These are phyloP conservation scores for Urosaurus nigricauda DNA, from an alignment of 2,797 vertebrate genomes.

Conservation along the genomic window DNA sequence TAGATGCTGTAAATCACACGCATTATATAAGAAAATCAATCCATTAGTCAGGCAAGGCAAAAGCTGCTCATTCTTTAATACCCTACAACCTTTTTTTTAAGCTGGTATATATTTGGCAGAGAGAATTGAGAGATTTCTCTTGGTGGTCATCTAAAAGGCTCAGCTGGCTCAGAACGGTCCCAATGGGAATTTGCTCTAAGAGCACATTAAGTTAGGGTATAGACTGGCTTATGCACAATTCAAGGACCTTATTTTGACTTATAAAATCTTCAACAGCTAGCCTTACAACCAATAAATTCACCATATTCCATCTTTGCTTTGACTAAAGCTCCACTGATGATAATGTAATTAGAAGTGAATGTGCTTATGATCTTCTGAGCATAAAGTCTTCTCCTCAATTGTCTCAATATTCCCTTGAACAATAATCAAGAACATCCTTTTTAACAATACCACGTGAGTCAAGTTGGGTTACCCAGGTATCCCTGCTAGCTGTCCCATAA, in stretches of 20 bases:
- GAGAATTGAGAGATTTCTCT: slow-evolving; percentile 7
- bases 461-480: background rate
- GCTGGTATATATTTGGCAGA: slow-evolving; percentile 44
- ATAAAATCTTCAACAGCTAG: background rate
- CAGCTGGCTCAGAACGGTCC: background rate
- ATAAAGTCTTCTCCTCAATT: background rate
- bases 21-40: background rate
- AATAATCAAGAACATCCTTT: background rate
- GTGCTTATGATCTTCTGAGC: background rate
- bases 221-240: too few relatives aligned
- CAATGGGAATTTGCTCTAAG: too few relatives aligned
- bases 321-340: background rate
- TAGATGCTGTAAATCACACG: background rate
- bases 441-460: background rate
- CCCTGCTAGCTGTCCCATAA: background rate
- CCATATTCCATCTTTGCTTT: background rate
- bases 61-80: slow-evolving; percentile 49
- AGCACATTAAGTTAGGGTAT: background rate
- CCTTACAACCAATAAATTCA: background rate
- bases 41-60: background rate
- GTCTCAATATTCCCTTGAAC: background rate
- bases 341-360: background rate
- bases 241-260: background rate
- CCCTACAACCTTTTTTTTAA: slow-evolving; percentile 25
- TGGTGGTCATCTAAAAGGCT: background rate